phyloP scores from a whole-genome alignment of 2,888 invertebrate species.

The Cephus rjabovi region DNA sequence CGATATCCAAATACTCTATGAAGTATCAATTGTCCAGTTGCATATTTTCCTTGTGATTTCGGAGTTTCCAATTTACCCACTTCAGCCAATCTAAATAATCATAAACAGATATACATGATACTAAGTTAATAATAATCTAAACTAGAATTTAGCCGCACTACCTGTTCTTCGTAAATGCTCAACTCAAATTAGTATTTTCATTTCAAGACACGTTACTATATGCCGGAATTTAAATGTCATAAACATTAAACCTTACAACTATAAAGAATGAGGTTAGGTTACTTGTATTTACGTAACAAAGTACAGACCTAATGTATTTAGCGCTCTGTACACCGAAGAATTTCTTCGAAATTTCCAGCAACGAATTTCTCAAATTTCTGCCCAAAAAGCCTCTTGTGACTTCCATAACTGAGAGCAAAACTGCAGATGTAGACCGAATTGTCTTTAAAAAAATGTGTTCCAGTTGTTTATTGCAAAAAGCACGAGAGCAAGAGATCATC shows the following conservation, averaged over 20 bases:
- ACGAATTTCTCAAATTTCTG: conserved; percentile 37
- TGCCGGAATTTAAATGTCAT: neutral
- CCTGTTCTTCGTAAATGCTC: neutral
- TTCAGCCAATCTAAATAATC: conserved; percentile 83
- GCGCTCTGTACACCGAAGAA: conserved; percentile 45
- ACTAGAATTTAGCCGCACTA: neutral
- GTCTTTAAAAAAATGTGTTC: neutral
- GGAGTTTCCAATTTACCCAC: conserved; percentile 92
- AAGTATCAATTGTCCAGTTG: conserved; percentile 95
- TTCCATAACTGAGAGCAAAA: conserved; percentile 30
- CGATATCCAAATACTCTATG: conserved; percentile 98
- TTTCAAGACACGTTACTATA: neutral
- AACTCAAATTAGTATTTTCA: neutral
- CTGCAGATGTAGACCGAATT: conserved; percentile 3
- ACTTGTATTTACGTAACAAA: conserved; percentile 37
- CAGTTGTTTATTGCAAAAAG: neutral
- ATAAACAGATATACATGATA: conserved; percentile 17
- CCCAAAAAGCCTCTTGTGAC: conserved; percentile 32
- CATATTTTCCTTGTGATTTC: conserved; percentile 90
- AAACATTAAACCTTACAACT: conserved; percentile 5
- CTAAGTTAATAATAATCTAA: conserved; percentile 7
- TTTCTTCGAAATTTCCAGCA: conserved; percentile 50
- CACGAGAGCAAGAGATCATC: neutral
- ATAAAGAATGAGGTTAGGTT: conserved; percentile 33
- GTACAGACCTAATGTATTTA: conserved; percentile 56